phyloP scores from a whole-genome alignment of 2,888 invertebrate species.

The Halictus quadricinctus region DNA sequence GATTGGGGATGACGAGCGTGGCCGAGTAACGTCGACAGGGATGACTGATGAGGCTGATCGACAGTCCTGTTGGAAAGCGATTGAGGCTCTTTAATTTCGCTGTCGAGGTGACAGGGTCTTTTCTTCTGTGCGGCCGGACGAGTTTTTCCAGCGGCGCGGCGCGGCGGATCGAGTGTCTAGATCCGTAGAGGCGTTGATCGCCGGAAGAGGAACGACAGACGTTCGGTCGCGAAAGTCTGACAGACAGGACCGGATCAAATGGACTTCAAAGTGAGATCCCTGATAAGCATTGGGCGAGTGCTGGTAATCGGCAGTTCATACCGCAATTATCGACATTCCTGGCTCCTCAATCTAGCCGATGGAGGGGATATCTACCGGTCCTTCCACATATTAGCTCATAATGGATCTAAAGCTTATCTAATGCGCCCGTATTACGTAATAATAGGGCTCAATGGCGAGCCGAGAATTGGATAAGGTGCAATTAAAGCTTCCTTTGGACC shows the following conservation, averaged over 20 bases:
- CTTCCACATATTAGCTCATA: slow-evolving; percentile 60
- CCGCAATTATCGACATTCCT: slow-evolving; percentile 63
- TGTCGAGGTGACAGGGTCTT: slow-evolving; percentile 49
- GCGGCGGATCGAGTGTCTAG: slow-evolving; percentile 44
- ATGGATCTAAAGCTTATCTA: slow-evolving; percentile 61
- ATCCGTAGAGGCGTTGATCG: slow-evolving; percentile 34
- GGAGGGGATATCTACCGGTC: slow-evolving; percentile 46
- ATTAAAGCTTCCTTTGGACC: slow-evolving; percentile 58
- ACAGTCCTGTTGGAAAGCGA: slow-evolving; percentile 40
- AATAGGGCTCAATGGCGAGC: slow-evolving; percentile 51
- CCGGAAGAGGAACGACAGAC: slow-evolving; percentile 34
- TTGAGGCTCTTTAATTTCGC: slow-evolving; percentile 43
- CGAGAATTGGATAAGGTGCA: slow-evolving; percentile 52
- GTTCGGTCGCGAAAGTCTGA: slow-evolving; percentile 31
- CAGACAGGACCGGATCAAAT: slow-evolving; percentile 48
- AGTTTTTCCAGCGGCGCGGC: slow-evolving; percentile 44
- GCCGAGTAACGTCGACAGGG: slow-evolving; percentile 62
- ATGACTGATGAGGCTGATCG: slow-evolving; percentile 56
- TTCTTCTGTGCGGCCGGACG: slow-evolving; percentile 40
- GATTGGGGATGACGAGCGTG: slow-evolving; percentile 53
- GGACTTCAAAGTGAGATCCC: slow-evolving; percentile 55
- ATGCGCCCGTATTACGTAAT: slow-evolving; percentile 58
- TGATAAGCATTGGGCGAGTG: slow-evolving; percentile 48
- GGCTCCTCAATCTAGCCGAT: slow-evolving; percentile 55
- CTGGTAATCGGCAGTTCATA: slow-evolving; percentile 58